These are phyloP conservation scores for Xestia ashworthii DNA, from an alignment of 2,888 invertebrate species.

Conservation along the genomic window DNA sequence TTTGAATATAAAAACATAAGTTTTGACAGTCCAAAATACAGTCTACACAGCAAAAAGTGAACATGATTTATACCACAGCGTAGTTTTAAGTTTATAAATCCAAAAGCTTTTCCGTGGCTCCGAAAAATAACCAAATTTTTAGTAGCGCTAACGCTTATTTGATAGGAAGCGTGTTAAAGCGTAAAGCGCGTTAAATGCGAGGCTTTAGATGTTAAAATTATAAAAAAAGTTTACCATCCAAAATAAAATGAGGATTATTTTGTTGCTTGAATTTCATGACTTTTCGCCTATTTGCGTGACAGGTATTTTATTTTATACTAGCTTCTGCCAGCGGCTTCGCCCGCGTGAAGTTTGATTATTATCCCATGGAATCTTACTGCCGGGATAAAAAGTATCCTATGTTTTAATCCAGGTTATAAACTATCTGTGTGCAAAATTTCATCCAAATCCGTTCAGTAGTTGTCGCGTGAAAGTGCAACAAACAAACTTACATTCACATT, in stretches of 20 bases:
- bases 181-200: conserved; percentile 1
- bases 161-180: conserved; percentile 17
- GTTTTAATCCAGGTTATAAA: too few species aligned
- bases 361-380: too few species aligned
- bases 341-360: too few species aligned
- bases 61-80: background rate
- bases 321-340: too few species aligned
- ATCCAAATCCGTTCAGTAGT: too few species aligned
- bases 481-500: too few species aligned
- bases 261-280: background rate
- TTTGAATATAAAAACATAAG: background rate
- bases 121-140: conserved; percentile 7
- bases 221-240: background rate
- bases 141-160: conserved; percentile 16
- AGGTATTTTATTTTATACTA: too few species aligned
- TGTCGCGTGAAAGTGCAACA: too few species aligned
- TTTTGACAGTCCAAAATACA: background rate
- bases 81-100: conserved; percentile 4
- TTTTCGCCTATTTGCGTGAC: background rate
- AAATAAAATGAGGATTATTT: conserved; percentile 6
- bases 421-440: too few species aligned
- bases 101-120: conserved; percentile 9
- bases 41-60: background rate
- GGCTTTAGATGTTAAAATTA: conserved; percentile 18
- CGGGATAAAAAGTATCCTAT: too few species aligned